Percentiles rank a stretch among this genome's conserved stretches.
Evolutionary conservation across 1,140 invertebrate species (phyloP).

Genomic region (Zelostemma sp.): DNA sequence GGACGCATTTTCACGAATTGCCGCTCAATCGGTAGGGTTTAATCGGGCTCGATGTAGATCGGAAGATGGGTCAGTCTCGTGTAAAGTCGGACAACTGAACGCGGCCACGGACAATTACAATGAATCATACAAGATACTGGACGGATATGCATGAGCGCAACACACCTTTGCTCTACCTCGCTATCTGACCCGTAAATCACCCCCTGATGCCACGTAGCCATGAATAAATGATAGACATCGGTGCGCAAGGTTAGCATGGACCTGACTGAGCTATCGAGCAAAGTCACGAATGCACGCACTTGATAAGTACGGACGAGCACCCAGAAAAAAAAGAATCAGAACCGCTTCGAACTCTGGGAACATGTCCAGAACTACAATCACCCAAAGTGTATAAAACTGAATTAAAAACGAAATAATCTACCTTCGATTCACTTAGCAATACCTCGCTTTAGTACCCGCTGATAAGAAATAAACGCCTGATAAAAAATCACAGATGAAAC

Average conservation of each 20-base stretch:
- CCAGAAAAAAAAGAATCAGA: background rate
- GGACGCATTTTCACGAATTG: too few species aligned
- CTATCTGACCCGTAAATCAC: constrained; percentile 53
- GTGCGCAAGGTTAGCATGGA: constrained; percentile 17
- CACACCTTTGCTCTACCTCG: constrained; percentile 30
- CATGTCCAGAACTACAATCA: too few species aligned
- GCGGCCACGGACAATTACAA: constrained; percentile 59
- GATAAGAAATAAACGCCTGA: too few species aligned
- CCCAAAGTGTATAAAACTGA: too few species aligned
- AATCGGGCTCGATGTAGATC: too few species aligned
- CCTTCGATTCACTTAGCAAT: too few species aligned
- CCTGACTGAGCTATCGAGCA: constrained; percentile 12
- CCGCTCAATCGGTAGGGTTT: too few species aligned
- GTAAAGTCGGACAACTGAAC: constrained; percentile 36
- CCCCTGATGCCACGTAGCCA: constrained; percentile 32
- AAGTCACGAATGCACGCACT: constrained; percentile 3
- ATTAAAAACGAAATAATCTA: too few species aligned
- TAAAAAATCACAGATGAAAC: too few species aligned
- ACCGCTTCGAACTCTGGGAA: too few species aligned
- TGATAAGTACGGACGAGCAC: background rate
- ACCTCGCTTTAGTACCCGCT: too few species aligned
- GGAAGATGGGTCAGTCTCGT: constrained; percentile 16
- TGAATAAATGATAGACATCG: constrained; percentile 56
- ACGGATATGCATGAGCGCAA: constrained; percentile 32
- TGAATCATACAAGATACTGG: constrained; percentile 59